Percentiles rank a stretch among this genome's conserved stretches.
Evolutionary conservation across 1,140 invertebrate genomes (phyloP).

Genomic region (Heliothis virescens): DNA sequence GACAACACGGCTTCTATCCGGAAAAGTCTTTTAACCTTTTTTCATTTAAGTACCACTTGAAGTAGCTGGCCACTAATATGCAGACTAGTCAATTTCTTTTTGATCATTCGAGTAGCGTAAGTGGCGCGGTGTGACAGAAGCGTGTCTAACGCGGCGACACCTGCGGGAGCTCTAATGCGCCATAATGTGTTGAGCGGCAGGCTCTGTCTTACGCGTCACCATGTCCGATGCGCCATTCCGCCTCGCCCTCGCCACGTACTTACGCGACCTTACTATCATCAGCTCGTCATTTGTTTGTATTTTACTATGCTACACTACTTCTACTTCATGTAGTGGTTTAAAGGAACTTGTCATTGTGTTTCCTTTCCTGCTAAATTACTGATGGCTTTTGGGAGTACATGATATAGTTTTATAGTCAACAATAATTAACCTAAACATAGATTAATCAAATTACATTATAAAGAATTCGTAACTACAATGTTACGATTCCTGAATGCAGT

Average conservation of each 20-base stretch:
- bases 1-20: neutral
- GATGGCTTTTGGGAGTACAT: too few relatives aligned
- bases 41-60: neutral
- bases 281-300: constrained; percentile 9
- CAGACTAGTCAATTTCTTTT: neutral
- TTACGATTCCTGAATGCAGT: too few relatives aligned
- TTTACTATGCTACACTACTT: neutral
- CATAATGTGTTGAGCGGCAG: constrained; percentile 62
- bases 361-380: too few relatives aligned
- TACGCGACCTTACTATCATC: constrained; percentile 25
- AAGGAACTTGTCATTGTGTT: too few relatives aligned
- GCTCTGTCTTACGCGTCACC: constrained; percentile 72
- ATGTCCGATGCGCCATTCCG: constrained; percentile 67
- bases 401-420: too few relatives aligned
- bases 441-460: too few relatives aligned
- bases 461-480: too few relatives aligned
- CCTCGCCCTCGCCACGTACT: constrained; percentile 62
- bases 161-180: constrained; percentile 73
- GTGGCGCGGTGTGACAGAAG: constrained; percentile 65
- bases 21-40: neutral
- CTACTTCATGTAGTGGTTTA: too few relatives aligned
- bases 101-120: neutral
- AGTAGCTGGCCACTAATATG: neutral
- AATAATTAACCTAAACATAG: too few relatives aligned
- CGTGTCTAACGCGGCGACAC: constrained; percentile 74